phyloP scores from a whole-genome alignment of 2,113 vertebrate genomes.

The Naja naja region DNA sequence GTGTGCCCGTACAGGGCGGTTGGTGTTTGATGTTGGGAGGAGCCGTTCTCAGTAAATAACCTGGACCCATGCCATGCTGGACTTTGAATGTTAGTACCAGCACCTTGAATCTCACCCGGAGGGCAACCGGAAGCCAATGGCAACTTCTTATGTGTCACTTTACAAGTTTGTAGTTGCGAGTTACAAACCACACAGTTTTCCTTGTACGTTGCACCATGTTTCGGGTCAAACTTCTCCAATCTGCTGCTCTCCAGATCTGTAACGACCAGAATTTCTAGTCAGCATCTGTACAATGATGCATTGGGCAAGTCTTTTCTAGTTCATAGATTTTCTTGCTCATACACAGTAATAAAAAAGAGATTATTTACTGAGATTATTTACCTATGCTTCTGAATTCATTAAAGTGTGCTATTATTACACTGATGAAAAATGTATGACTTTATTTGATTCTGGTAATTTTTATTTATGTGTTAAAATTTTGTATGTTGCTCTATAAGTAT shows the following conservation, averaged over 20 bases:
- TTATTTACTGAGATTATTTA: not conserved
- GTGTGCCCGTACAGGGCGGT: too few relatives aligned
- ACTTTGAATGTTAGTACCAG: too few relatives aligned
- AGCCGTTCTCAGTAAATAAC: too few relatives aligned
- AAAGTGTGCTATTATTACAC: not conserved
- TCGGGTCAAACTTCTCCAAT: not conserved
- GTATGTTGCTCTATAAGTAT: not conserved
- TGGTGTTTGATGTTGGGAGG: too few relatives aligned
- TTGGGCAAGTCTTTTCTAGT: not conserved
- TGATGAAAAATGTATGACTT: not conserved
- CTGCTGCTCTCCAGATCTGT: not conserved
- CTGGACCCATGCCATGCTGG: too few relatives aligned
- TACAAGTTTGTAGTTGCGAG: not conserved
- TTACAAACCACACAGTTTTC: not conserved
- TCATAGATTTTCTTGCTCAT: not conserved
- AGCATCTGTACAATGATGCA: not conserved
- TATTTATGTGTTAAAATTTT: not conserved
- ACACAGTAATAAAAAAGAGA: not conserved
- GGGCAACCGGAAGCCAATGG: too few relatives aligned
- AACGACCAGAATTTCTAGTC: not conserved
- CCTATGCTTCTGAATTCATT: not conserved
- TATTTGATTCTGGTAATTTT: not conserved
- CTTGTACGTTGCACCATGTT: not conserved
- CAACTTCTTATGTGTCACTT: not conserved
- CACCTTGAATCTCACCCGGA: too few relatives aligned